A percentile compares a stretch with the other conserved stretches of the same genome.
Conservation (phyloP, 2,797 vertebrate species). For the Catamblyrhynchus diadema region DNA sequence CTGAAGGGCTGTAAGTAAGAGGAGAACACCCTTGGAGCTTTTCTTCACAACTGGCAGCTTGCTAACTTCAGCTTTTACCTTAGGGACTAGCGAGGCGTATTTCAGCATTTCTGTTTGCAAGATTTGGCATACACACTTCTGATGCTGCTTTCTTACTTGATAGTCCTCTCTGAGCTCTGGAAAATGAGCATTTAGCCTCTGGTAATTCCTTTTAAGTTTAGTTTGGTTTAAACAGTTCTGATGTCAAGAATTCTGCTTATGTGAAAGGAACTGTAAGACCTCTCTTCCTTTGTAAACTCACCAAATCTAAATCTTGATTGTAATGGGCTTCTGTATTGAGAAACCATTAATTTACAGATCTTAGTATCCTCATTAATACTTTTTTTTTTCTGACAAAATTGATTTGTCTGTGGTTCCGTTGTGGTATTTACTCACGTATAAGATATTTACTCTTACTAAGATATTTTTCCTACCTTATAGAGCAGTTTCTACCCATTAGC, state of each 20-base stretch:
- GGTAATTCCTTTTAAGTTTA: background rate
- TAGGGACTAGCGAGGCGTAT: background rate
- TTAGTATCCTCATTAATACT: background rate
- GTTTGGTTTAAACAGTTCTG: background rate
- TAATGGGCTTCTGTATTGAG: background rate
- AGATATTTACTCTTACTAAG: background rate
- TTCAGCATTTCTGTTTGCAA: background rate
- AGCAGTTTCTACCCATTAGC: background rate
- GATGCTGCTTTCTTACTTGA: background rate
- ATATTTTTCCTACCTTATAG: background rate
- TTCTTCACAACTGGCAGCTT: background rate
- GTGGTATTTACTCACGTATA: background rate
- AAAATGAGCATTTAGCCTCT: background rate
- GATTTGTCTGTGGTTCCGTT: background rate
- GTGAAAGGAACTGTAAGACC: background rate
- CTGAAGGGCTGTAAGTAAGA: background rate
- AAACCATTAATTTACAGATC: background rate
- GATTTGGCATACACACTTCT: background rate
- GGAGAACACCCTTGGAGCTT: slow-evolving; percentile 9
- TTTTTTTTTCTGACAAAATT: background rate
- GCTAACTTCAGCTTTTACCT: background rate
- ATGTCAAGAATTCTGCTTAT: background rate
- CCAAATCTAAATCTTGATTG: background rate
- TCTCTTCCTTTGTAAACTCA: background rate
- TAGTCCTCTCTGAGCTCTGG: background rate